Percentiles rank a stretch among this genome's conserved stretches.
Evolutionary conservation across 2,113 vertebrate genomes (phyloP).

Genomic region (Myrmecobius fasciatus): DNA sequence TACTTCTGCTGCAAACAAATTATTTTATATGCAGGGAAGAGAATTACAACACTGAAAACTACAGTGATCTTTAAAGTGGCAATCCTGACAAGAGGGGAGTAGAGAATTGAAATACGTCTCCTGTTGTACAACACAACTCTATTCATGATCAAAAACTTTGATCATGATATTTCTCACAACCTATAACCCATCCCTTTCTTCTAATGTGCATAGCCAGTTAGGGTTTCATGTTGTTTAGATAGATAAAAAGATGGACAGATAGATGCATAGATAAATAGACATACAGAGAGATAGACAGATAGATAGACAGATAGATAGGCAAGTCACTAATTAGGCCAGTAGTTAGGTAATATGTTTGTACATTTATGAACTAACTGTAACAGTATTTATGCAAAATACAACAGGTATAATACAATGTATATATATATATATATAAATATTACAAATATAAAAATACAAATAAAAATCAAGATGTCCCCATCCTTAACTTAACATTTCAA

Average conservation of each 20-base stretch:
- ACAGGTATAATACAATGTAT: too few relatives aligned
- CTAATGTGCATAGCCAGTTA: neutral
- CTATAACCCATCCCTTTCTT: neutral
- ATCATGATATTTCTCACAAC: neutral
- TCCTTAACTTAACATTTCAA: neutral
- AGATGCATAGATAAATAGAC: neutral
- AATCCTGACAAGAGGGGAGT: neutral
- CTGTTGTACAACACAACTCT: neutral
- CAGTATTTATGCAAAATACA: neutral
- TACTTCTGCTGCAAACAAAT: slow-evolving; percentile 79
- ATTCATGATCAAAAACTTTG: neutral
- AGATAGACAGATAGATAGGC: neutral
- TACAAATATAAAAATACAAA: too few relatives aligned
- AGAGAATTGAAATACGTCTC: neutral
- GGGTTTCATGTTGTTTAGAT: neutral
- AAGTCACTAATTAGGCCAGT: neutral
- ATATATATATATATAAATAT: too few relatives aligned
- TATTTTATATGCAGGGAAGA: slow-evolving; percentile 76
- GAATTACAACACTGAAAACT: slow-evolving; percentile 65
- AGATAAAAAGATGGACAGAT: neutral
- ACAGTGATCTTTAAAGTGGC: slow-evolving; percentile 66
- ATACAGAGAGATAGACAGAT: neutral
- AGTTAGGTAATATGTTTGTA: neutral
- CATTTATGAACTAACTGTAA: neutral
- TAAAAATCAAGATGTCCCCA: neutral